Evolutionary conservation across 2,888 invertebrate species (phyloP).

Genomic region (Eilema sororculum): DNA sequence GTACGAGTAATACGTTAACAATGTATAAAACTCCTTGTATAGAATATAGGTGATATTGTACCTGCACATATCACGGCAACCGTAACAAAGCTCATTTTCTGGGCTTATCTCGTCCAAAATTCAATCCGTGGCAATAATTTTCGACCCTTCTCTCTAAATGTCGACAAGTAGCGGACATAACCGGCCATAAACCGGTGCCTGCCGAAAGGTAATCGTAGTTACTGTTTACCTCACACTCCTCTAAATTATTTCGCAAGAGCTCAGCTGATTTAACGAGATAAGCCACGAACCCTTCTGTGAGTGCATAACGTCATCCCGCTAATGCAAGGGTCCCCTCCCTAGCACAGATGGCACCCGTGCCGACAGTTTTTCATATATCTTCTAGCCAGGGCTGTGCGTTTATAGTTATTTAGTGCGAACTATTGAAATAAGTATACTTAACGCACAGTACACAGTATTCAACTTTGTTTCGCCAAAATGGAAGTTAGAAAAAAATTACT

Average conservation of each 20-base stretch:
- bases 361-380: slow-evolving; percentile 78
- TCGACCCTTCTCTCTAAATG: slow-evolving; percentile 45
- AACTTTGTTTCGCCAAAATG: not conserved
- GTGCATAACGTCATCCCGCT: slow-evolving; percentile 86
- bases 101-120: slow-evolving; percentile 46
- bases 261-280: slow-evolving; percentile 81
- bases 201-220: slow-evolving; percentile 60
- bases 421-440: not conserved
- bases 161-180: slow-evolving; percentile 53
- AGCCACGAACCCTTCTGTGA: slow-evolving; percentile 80
- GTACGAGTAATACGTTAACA: not conserved
- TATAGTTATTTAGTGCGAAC: not conserved
- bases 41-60: not conserved
- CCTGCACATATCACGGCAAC: not conserved
- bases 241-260: slow-evolving; percentile 72
- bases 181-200: slow-evolving; percentile 56
- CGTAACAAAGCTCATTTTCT: slow-evolving; percentile 26
- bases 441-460: not conserved
- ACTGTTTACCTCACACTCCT: slow-evolving; percentile 56
- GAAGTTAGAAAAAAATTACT: not conserved
- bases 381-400: slow-evolving; percentile 59
- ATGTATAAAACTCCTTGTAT: not conserved
- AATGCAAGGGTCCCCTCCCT: slow-evolving; percentile 82
- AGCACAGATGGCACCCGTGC: slow-evolving; percentile 83
- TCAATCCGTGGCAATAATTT: slow-evolving; percentile 50